A percentile compares a stretch with the other conserved stretches of the same genome.
phyloP scores from a whole-genome alignment of 2,888 invertebrate genomes.

The Orthosia incerta region DNA sequence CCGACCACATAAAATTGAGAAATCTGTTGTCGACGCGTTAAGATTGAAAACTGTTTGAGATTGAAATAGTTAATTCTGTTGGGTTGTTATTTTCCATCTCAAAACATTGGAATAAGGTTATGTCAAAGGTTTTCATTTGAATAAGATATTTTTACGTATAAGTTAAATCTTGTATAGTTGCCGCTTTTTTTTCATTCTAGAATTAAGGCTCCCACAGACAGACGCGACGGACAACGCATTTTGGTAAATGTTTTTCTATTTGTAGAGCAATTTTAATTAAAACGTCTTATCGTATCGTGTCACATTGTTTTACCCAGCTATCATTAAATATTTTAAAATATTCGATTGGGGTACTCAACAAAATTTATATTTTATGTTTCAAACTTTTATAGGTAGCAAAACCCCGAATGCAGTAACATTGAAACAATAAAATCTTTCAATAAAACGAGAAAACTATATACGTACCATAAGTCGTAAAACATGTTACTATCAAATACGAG shows the following conservation, averaged over 20 bases:
- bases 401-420: neutral
- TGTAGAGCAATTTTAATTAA: too few relatives aligned
- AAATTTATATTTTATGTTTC: too few relatives aligned
- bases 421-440: neutral
- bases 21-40: slow-evolving; percentile 35
- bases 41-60: slow-evolving; percentile 26
- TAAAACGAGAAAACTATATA: slow-evolving; percentile 11
- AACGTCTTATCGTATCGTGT: too few relatives aligned
- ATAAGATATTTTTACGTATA: neutral
- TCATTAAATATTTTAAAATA: too few relatives aligned
- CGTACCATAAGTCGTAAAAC: slow-evolving; percentile 25
- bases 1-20: slow-evolving; percentile 36
- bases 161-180: neutral
- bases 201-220: too few relatives aligned
- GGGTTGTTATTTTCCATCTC: neutral
- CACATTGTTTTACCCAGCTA: too few relatives aligned
- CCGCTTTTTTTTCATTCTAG: too few relatives aligned
- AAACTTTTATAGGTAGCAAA: neutral
- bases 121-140: neutral
- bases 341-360: neutral
- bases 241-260: too few relatives aligned
- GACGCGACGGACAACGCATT: too few relatives aligned
- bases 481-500: slow-evolving; percentile 17
- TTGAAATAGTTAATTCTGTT: slow-evolving; percentile 4
- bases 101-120: neutral